Percentiles rank a stretch among this genome's conserved stretches.
These are phyloP conservation scores for Hesperia comma DNA, from an alignment of 2,888 invertebrate species.

Conservation along the genomic window DNA sequence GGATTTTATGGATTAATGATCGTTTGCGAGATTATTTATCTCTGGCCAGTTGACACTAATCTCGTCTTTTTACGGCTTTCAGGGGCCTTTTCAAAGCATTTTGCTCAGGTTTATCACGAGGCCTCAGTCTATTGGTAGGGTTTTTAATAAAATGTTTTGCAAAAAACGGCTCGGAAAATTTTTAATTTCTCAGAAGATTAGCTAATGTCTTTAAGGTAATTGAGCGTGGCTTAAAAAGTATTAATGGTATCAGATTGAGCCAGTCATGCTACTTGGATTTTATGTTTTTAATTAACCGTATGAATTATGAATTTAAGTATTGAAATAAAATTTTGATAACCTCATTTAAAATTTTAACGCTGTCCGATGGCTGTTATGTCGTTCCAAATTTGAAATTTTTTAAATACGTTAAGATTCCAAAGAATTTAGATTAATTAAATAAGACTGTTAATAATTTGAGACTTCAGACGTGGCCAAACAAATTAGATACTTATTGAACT, in stretches of 20 bases:
- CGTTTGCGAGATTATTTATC: conserved; percentile 16
- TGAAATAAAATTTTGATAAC: no score
- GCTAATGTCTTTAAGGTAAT: not conserved
- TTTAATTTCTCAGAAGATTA: conserved; percentile 1
- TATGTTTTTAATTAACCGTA: no score
- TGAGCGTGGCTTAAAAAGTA: not conserved
- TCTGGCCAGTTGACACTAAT: conserved; percentile 9
- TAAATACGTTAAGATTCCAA: no score
- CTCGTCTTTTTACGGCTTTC: conserved; percentile 10
- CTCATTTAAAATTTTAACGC: no score
- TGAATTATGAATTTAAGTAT: no score
- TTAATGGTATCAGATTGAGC: not conserved
- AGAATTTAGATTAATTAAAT: no score
- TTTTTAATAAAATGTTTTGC: not conserved
- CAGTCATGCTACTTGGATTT: not conserved
- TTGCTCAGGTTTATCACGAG: not conserved
- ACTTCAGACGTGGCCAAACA: no score
- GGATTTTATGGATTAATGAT: conserved; percentile 16
- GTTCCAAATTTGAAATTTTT: no score
- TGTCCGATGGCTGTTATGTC: no score
- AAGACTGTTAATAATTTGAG: no score
- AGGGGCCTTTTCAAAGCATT: conserved; percentile 3
- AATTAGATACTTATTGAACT: no score
- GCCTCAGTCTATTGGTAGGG: not conserved
- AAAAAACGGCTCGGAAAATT: conserved; percentile 2